Percentiles rank a stretch among this genome's conserved stretches.
Evolutionary conservation across 30 jellyfish, hydroid and myxozoan species (phyloP).

Genomic region (Rhopilema esculentum): DNA sequence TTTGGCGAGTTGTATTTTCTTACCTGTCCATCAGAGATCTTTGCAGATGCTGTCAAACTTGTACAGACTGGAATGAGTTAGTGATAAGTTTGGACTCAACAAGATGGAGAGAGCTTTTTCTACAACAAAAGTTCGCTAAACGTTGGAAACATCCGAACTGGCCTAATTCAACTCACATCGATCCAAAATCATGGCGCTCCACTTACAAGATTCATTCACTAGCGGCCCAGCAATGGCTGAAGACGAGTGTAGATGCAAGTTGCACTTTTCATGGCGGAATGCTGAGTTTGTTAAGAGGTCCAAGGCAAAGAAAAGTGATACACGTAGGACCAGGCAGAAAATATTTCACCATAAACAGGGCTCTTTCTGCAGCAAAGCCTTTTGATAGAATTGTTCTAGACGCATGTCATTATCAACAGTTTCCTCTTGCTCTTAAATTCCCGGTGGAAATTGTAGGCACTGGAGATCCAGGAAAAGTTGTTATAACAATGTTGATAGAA

Average conservation of each 20-base stretch:
- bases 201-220: constrained; percentile 64
- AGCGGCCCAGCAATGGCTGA: constrained; percentile 80
- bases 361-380: constrained; percentile 81
- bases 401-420: constrained; percentile 84
- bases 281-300: constrained; percentile 49
- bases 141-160: constrained; percentile 95
- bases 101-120: constrained; percentile 85
- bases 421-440: constrained; percentile 69
- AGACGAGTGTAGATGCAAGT: constrained; percentile 49
- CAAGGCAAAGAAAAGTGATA: constrained; percentile 61
- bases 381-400: constrained; percentile 69
- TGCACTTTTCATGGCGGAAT: constrained; percentile 73
- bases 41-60: constrained; percentile 80
- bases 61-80: constrained; percentile 82
- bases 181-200: constrained; percentile 80
- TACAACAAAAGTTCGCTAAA: constrained; percentile 64
- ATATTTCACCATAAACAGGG: constrained; percentile 78
- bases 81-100: constrained; percentile 86
- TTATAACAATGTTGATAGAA: constrained; percentile 75
- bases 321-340: constrained; percentile 84
- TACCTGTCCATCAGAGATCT: constrained; percentile 73
- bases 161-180: constrained; percentile 76
- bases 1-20: constrained; percentile 90
- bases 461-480: constrained; percentile 84
- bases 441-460: constrained; percentile 87